Base-by-base conservation (phyloP, 2,113 vertebrate genomes). In the Muscicapa adusta region DNA sequence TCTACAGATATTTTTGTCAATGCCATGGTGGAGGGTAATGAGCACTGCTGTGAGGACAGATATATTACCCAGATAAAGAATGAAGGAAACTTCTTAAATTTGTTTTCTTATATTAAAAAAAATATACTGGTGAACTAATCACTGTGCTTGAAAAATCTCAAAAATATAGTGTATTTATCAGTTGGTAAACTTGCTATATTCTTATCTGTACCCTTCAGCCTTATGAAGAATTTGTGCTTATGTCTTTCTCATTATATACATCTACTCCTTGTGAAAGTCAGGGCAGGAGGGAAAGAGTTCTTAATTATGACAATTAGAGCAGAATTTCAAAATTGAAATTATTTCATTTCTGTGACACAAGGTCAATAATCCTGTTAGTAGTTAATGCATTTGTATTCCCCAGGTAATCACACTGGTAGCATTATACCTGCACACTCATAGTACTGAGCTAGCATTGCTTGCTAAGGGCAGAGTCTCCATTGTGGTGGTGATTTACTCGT, bases 351-450 rank as follows among this genome's bases (percentile, higher is more conserved):
- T 73, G 26, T 86, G 81, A 53, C 28, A 5, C 74, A 34, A 96
- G 47, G 84, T 94, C 94, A 97, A 63, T 95, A 91, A 82, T 85
- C 23, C 78, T 75, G n/a, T 90, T 88, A 95, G 58, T 84, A 94
- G 34, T 92, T 92, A 85, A 89, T 92, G 36, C 47, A 74, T 93
- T 87, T 91, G 43, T 85, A 33, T 57, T 95, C 68, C 50, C 70
- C 68, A 74, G 81, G 42, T 45, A 56, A 70, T 38, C 63, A 28
- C 20, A 16, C 50, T 80, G 33, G 34, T 82, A 61, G 8, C 43
- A 73, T 83, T 81, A 93, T 33, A 93, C 78, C 79, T 73, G 22
- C 50, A 58, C 11, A 38, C 57, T 75, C 12, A 24, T 26, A 78
- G 12, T 43, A 60, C 60, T n/a, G 48, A 77, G 24, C 45, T 85